Evolutionary conservation across 2,797 vertebrate species (phyloP).

Genomic region (Anas capensis): DNA sequence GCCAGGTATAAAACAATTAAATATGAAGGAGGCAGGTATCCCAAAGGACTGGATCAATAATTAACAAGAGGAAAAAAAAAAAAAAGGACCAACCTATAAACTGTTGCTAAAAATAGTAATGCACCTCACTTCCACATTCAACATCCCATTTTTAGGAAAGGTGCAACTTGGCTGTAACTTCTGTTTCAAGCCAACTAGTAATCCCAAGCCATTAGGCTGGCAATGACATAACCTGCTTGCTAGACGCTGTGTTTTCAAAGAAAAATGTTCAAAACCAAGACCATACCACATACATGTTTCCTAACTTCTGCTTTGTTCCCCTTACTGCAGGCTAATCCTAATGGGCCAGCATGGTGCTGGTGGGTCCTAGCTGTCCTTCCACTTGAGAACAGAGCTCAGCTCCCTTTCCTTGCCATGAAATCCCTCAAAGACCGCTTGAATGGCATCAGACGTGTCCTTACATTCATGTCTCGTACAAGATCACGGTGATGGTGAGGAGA

Average conservation of each 20-base stretch:
- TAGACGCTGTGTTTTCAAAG: not conserved
- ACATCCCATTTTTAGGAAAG: not conserved
- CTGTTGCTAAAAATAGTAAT: not conserved
- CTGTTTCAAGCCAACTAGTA: not conserved
- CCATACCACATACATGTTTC: not conserved
- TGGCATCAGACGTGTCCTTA: conserved; percentile 81
- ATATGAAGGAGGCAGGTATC: not conserved
- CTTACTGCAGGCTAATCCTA: conserved; percentile 78
- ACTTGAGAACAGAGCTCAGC: conserved; percentile 84
- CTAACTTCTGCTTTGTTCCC: not conserved
- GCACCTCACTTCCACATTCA: not conserved
- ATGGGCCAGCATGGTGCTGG: conserved; percentile 88
- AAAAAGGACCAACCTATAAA: not conserved
- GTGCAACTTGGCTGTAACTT: not conserved
- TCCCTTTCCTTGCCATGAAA: conserved; percentile 85
- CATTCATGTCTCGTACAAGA: conserved; percentile 80
- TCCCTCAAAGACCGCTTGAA: conserved; percentile 83
- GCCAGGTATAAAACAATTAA: not conserved
- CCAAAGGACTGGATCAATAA: not conserved
- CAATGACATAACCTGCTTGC: not conserved
- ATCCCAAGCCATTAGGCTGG: not conserved
- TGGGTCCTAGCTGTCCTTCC: conserved; percentile 86
- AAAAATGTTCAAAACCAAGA: not conserved
- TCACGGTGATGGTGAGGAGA: conserved; percentile 57
- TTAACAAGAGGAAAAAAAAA: not conserved